phyloP scores from a whole-genome alignment of 1,140 invertebrate genomes.

The Cydia fagiglandana region DNA sequence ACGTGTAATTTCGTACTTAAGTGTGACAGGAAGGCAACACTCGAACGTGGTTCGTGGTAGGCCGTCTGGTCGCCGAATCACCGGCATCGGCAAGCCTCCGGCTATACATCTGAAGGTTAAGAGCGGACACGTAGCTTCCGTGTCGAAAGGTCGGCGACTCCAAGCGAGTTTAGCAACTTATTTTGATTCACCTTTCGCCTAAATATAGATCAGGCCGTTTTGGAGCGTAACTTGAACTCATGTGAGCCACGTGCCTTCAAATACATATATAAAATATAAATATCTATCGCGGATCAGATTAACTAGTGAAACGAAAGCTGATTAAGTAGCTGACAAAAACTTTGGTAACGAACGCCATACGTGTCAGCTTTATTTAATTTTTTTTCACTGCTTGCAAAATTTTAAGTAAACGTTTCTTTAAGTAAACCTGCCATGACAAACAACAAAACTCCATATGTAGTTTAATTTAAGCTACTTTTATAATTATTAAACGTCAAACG shows the following conservation, averaged over 20 bases:
- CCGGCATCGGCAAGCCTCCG: conserved; percentile 7
- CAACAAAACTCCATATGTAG: no score
- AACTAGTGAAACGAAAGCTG: background rate
- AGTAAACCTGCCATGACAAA: background rate
- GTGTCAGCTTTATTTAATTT: no score
- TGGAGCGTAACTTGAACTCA: background rate
- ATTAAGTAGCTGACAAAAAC: no score
- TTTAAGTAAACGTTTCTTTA: no score
- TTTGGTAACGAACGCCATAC: no score
- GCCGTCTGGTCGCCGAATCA: background rate
- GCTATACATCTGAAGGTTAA: conserved; percentile 27
- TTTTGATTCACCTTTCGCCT: conserved; percentile 32
- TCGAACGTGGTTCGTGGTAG: no score
- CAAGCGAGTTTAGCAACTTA: conserved; percentile 22
- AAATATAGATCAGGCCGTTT: conserved; percentile 17
- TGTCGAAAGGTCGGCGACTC: conserved; percentile 40
- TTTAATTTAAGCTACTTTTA: no score
- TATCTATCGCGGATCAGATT: background rate
- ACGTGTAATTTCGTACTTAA: no score
- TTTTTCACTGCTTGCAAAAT: no score
- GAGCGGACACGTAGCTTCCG: conserved; percentile 35
- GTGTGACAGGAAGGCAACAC: no score
- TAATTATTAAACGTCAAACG: background rate
- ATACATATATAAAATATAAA: no score
- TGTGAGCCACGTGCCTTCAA: background rate